Evolutionary conservation across 2,888 invertebrate species (phyloP).

Genomic region (Petrolisthes cinctipes): DNA sequence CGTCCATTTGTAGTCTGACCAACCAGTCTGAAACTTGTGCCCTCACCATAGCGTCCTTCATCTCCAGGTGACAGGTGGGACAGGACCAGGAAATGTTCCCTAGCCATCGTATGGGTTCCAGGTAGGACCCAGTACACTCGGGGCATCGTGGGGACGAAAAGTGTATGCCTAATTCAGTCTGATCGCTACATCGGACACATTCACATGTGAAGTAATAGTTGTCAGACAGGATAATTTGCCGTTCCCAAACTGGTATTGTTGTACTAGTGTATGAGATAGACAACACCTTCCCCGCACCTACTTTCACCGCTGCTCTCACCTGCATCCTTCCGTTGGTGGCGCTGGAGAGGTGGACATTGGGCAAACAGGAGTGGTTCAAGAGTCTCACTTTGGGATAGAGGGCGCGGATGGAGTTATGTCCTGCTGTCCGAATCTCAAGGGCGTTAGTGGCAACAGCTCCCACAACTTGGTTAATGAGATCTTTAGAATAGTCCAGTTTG

Average conservation of each 20-base stretch:
- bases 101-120: constrained; percentile 17
- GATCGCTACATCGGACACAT: constrained; percentile 57
- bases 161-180: constrained; percentile 52
- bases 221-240: constrained; percentile 20
- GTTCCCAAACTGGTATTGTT: constrained; percentile 57
- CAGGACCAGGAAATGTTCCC: constrained; percentile 46
- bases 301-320: constrained; percentile 76
- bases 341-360: constrained; percentile 86
- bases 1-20: constrained; percentile 46
- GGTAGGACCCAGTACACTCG: constrained; percentile 26
- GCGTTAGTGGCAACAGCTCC: constrained; percentile 59
- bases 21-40: constrained; percentile 47
- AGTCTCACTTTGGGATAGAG: constrained; percentile 81
- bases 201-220: constrained; percentile 52
- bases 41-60: constrained; percentile 29
- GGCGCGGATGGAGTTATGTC: constrained; percentile 69
- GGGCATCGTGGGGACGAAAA: constrained; percentile 60
- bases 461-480: constrained; percentile 46
- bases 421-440: constrained; percentile 47
- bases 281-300: constrained; percentile 77
- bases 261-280: constrained; percentile 83
- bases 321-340: constrained; percentile 76
- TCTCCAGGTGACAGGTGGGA: constrained; percentile 33
- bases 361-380: constrained; percentile 84
- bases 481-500: constrained; percentile 30